Base-by-base conservation (phyloP, 2,113 vertebrate species). In the Phalacrocorax aristotelis region DNA sequence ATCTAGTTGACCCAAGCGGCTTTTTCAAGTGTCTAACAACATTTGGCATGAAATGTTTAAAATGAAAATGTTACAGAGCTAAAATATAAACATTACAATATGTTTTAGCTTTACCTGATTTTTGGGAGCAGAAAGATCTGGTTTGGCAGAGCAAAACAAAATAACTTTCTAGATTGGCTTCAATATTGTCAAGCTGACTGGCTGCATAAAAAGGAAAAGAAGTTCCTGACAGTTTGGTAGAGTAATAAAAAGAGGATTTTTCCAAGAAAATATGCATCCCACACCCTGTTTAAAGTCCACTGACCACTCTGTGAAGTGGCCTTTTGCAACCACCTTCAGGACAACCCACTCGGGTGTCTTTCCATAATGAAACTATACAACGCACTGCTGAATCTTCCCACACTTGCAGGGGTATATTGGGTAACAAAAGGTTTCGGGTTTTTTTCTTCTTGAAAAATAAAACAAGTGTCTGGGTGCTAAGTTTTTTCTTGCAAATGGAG, bases 101-200 rank as follows among this genome's bases (percentile, higher is more conserved):
- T 68, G 34, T 22, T 93, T 77, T 60, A 71, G 81, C 57, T 91
- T 87, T 77, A 77, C 76, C 68, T 96, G 79, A 40, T 79, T 85
- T 82, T n/a, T 90, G 68, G 77, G 44, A 84, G 60, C 51, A 44
- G 60, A 77, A 82, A 46, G 42, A 91, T 83, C 71, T 81, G 90
- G 87, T 90, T 81, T 96, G 68, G 74, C 60, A n/a, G 21, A 84
- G 74, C 21, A 61, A 94, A 87, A 57, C 48, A 51, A 83, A 93
- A 13, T 36, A 84, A 55, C 58, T 70, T 93, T 74, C 30, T 88
- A 66, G 46, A 44, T 54, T 93, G 91, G 74, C 91, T 90, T 68
- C 80, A 52, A 2, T 46, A 46, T 76, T 72, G 11, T 76, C 38
- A 16, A 25, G 42, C 89, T 64, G 81, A 79, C 30, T 83, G 61